Evolutionary conservation across 2,888 invertebrate species (phyloP), one percentile per base, ranked within the genome.

Genomic region (Crematogaster levior): DNA sequence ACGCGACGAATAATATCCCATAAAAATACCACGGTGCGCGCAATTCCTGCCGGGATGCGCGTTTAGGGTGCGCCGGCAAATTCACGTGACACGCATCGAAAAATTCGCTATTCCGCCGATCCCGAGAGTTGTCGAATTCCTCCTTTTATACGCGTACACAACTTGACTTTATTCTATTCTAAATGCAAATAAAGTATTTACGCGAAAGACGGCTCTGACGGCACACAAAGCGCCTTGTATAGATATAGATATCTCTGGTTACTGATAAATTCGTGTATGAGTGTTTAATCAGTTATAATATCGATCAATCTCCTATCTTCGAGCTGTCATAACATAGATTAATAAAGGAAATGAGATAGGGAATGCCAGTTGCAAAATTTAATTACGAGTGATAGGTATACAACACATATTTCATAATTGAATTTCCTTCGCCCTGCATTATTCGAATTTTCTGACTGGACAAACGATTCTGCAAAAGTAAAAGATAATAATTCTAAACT

Each of bases 51-150:
- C 37, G 30, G 34, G 60, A 73, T 43, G 30, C 30, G 15, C 60
- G 73, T 73, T 73, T 46, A 73, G 46, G 10, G 46, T 34, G 15
- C 27, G 21, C 21, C 60, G 43, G 6, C 34, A 73, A 73, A 73
- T 73, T 73, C 34, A n/a, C n/a, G 46, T 60, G 60, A 73, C 43
- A 46, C 30, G 73, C 73, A 58, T 60, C 37, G 60, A 61, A 30
- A 73, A 73, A 34, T 18, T 34, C 34, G 40, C 30, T 9, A 34
- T 21, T 60, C 34, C 7, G 9, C 4, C 15, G 30, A 21, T 34
- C 9, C 21, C 34, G 68, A 46, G 30, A 1, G 51, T 34, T 10
- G 43, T 3, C n/a, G n/a, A 34, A 10, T 43, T 46, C 21, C 30
- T 60, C n/a, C 43, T 73, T 73, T 60, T n/a, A n/a, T 34, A 60